These are phyloP conservation scores for Adela reaumurella DNA, from an alignment of 2,888 invertebrate species.

Conservation along the genomic window DNA sequence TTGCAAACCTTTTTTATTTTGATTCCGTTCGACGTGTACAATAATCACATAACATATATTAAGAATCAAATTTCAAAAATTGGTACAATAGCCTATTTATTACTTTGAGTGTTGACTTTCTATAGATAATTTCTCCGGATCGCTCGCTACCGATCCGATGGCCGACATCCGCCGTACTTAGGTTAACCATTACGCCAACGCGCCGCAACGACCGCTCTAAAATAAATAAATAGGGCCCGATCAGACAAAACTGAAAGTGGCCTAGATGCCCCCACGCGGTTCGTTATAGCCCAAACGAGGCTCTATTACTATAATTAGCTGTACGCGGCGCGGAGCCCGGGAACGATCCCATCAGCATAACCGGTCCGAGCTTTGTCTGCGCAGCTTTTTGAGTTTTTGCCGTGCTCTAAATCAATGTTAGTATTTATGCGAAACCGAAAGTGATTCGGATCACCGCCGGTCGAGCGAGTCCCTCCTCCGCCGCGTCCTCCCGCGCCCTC, in stretches of 20 bases:
- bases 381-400: slow-evolving; percentile 21
- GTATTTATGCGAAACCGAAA: slow-evolving; percentile 53
- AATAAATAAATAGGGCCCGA: not conserved
- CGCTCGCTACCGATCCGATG: too few relatives aligned
- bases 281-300: not conserved
- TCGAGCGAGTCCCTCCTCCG: not conserved
- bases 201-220: too few relatives aligned
- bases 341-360: not conserved
- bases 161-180: too few relatives aligned
- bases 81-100: too few relatives aligned
- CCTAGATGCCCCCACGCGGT: not conserved
- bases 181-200: too few relatives aligned
- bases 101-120: too few relatives aligned
- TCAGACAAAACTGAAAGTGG: not conserved
- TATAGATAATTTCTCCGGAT: too few relatives aligned
- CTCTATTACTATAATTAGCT: not conserved
- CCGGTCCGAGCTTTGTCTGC: not conserved
- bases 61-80: too few relatives aligned
- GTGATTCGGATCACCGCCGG: slow-evolving; percentile 32
- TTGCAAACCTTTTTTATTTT: too few relatives aligned
- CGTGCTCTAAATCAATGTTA: slow-evolving; percentile 32
- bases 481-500: not conserved
- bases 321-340: not conserved
- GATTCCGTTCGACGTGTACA: too few relatives aligned
- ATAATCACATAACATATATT: too few relatives aligned